Conservation (phyloP, 1,140 invertebrate genomes). For the Daktulosphaira vitifoliae region DNA sequence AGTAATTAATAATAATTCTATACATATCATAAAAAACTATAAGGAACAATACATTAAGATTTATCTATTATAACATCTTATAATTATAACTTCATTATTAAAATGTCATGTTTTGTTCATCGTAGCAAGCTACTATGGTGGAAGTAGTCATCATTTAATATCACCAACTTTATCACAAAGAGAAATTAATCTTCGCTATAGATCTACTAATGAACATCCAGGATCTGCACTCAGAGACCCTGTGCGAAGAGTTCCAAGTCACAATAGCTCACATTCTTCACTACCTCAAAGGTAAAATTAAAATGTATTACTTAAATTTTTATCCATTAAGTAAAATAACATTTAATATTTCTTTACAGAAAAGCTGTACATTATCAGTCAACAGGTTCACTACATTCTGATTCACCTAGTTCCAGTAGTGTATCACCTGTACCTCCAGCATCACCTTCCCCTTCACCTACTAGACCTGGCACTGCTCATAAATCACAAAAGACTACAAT, state of each 20-base stretch:
- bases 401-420: slow-evolving; percentile 71
- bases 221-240: slow-evolving; percentile 36
- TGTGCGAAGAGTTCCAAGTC: slow-evolving; percentile 40
- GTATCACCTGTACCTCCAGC: slow-evolving; percentile 62
- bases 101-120: no score
- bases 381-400: slow-evolving; percentile 73
- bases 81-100: no score
- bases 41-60: no score
- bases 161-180: slow-evolving; percentile 23
- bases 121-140: slow-evolving; percentile 15
- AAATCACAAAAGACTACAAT: slow-evolving; percentile 34
- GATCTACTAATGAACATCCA: slow-evolving; percentile 35
- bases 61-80: no score
- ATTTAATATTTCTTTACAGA: slow-evolving; percentile 46
- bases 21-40: no score
- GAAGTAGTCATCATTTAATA: slow-evolving; percentile 19
- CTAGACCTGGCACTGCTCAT: slow-evolving; percentile 47
- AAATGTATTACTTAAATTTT: not conserved
- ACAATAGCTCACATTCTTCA: slow-evolving; percentile 37
- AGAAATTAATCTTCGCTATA: slow-evolving; percentile 36
- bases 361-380: slow-evolving; percentile 73
- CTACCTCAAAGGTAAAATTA: slow-evolving; percentile 40
- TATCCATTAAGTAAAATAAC: no score
- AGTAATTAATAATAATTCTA: no score
- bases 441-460: slow-evolving; percentile 68